Evolutionary conservation across 2,888 invertebrate species (phyloP), one percentile per base, ranked within the genome.

Genomic region (Apodemia mormo): DNA sequence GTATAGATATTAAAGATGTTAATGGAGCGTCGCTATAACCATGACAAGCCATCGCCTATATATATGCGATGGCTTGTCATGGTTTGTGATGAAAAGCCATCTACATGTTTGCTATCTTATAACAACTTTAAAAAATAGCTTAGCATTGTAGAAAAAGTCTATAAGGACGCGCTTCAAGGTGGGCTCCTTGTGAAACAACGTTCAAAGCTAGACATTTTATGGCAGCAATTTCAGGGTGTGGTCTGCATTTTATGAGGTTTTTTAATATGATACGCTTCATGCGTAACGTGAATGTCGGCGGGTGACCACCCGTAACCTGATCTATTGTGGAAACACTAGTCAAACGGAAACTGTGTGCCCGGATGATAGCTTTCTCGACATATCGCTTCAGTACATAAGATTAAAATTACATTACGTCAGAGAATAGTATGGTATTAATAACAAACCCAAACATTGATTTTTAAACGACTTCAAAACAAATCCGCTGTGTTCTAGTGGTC

Each of bases 281-380:
- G 56, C 43, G 56, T 56, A 30, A 58, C 56, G 29, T 10, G 68
- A 68, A 67, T 71, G 73, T 68, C 73, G 71, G 69, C 71, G 72
- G 69, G 64, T 73, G 74, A 66, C 81, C 81, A 81, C 78, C 82
- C 79, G 78, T 76, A 76, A 79, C 79, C 77, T 72, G 77, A 72
- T 69, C 76, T 72, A 77, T 79, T 80, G 77, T 80, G 40, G 40
- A 81, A 33, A 84, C 75, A 81, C 78, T 76, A 80, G 76, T 80
- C 80, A 77, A 78, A 81, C 81, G 83, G 79, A 82, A 84, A 82
- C 79, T 76, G 79, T 72, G 76, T 80, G 72, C 74, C 77, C 78
- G 79, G 78, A 74, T 78, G 76, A 77, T 71, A 75, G 78, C 76
- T 75, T 77, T 74, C 77, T 74, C 68, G 73, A 68, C 58, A 75